Percentiles rank a stretch among this genome's conserved stretches.
phyloP scores from a whole-genome alignment of 2,888 invertebrate genomes.

The Apodemia zela region DNA sequence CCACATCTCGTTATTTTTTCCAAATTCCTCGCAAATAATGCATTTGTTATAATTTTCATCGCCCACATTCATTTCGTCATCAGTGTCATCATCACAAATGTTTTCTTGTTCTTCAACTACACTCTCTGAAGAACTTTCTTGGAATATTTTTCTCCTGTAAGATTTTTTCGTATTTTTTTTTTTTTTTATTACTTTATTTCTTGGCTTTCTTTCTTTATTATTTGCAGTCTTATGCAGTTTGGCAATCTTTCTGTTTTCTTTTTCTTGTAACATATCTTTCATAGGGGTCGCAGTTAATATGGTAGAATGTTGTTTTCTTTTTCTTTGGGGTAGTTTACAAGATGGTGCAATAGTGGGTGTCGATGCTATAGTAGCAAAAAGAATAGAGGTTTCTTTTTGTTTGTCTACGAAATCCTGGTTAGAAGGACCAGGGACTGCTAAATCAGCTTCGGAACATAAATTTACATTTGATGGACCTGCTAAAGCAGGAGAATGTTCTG shows the following conservation, averaged over 20 bases:
- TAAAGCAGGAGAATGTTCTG: too few relatives aligned
- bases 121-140: constrained; percentile 1
- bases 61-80: constrained; percentile 25
- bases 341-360: constrained; percentile 30
- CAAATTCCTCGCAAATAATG: constrained; percentile 36
- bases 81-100: constrained; percentile 29
- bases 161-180: constrained; percentile 16
- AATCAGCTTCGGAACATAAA: too few relatives aligned
- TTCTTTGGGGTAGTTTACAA: constrained; percentile 32
- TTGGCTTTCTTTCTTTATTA: background rate
- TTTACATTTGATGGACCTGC: too few relatives aligned
- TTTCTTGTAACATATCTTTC: constrained; percentile 25
- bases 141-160: constrained; percentile 30
- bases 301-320: constrained; percentile 31
- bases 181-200: too few relatives aligned
- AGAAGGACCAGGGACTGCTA: constrained; percentile 28
- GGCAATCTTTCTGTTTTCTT: constrained; percentile 31
- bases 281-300: constrained; percentile 20
- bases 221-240: constrained; percentile 22
- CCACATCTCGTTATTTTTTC: constrained; percentile 38
- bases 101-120: background rate
- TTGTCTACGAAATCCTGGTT: constrained; percentile 32
- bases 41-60: constrained; percentile 32
- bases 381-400: constrained; percentile 30
- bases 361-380: constrained; percentile 36